Evolutionary conservation across 1,140 invertebrate species (phyloP).

Genomic region (Asbolus verrucosus): DNA sequence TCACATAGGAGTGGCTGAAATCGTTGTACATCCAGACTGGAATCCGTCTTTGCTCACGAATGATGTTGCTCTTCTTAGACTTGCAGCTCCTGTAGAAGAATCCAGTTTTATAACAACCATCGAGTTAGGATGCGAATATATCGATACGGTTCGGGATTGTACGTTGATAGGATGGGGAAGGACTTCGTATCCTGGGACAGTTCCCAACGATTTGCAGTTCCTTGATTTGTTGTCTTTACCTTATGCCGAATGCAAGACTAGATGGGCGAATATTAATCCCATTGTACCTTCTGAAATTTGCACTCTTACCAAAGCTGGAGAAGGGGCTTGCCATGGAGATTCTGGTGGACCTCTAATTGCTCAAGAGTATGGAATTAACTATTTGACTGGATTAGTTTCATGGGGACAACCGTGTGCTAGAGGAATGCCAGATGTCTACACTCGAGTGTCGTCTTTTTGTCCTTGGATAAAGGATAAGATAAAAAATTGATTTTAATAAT

Average conservation of each 20-base stretch:
- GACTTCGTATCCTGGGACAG: conserved; percentile 55
- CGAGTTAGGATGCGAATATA: neutral
- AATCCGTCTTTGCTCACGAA: conserved; percentile 21
- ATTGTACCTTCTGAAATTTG: conserved; percentile 66
- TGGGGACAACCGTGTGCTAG: conserved; percentile 68
- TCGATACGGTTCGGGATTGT: conserved; percentile 46
- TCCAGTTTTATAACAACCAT: neutral
- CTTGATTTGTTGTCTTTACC: conserved; percentile 64
- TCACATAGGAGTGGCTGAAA: conserved; percentile 60
- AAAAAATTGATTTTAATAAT: neutral
- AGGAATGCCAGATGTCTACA: conserved; percentile 67
- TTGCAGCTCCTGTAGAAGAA: neutral
- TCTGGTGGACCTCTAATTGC: conserved; percentile 53
- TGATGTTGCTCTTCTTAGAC: conserved; percentile 47
- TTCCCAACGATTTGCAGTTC: conserved; percentile 65
- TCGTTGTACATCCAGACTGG: conserved; percentile 65
- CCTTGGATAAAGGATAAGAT: conserved; percentile 58
- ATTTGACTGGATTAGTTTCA: conserved; percentile 66
- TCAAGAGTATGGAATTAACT: conserved; percentile 32
- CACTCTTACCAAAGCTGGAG: conserved; percentile 68
- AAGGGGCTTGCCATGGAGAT: conserved; percentile 70
- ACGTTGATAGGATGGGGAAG: conserved; percentile 68
- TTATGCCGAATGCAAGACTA: neutral
- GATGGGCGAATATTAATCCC: neutral
- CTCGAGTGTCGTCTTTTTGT: conserved; percentile 59